Conservation (phyloP, 2,888 invertebrate genomes). For the Ischnura elegans region DNA sequence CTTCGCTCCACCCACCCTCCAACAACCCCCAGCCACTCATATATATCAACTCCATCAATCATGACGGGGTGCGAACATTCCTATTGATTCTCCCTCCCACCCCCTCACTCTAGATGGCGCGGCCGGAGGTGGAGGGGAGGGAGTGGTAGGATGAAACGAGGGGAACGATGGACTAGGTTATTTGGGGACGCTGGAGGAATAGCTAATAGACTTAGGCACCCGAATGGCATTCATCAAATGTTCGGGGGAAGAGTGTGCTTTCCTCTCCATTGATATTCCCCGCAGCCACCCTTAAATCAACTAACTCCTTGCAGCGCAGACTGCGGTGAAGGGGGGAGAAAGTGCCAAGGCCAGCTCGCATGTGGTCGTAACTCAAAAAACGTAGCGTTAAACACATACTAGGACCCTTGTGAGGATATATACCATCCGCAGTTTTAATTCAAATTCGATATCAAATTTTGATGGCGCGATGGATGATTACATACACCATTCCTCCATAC, state of each 20-base stretch:
- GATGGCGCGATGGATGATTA: too few relatives aligned
- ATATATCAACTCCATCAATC: background rate
- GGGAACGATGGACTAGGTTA: background rate
- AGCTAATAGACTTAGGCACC: background rate
- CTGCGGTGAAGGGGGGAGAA: background rate
- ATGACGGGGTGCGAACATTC: background rate
- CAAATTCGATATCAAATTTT: too few relatives aligned
- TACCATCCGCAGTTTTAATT: too few relatives aligned
- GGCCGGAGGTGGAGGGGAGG: background rate
- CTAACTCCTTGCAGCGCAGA: background rate
- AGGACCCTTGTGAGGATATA: too few relatives aligned
- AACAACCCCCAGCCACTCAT: background rate
- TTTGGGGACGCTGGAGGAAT: constrained; percentile 7
- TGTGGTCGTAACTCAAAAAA: too few relatives aligned
- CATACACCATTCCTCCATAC: too few relatives aligned
- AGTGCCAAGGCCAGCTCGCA: background rate
- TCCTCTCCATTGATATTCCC: background rate
- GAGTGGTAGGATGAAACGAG: background rate
- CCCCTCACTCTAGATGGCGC: constrained; percentile 1
- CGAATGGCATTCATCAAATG: constrained; percentile 28
- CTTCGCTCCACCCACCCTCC: background rate
- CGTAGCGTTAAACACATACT: too few relatives aligned
- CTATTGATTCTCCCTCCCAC: background rate
- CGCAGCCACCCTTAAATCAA: constrained; percentile 5
- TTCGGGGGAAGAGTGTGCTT: background rate